phyloP scores from a whole-genome alignment of 1,140 invertebrate genomes.

The Heliconius hermathena region DNA sequence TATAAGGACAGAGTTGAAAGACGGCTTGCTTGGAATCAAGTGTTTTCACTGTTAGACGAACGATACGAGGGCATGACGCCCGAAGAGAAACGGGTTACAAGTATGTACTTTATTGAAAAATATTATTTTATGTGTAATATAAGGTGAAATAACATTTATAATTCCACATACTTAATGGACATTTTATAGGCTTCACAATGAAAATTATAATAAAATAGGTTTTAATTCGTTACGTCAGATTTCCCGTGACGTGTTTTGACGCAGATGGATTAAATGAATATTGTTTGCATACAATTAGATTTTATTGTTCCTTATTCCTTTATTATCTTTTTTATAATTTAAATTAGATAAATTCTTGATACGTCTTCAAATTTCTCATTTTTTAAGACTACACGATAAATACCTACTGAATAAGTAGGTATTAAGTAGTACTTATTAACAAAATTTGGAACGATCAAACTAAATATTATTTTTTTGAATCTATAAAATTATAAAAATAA shows the following conservation, averaged over 20 bases:
- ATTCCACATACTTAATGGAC: too few relatives aligned
- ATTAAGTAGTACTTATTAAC: too few relatives aligned
- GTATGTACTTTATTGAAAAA: conserved; percentile 23
- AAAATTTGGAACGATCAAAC: too few relatives aligned
- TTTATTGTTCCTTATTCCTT: too few relatives aligned
- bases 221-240: not conserved
- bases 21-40: conserved; percentile 66
- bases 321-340: too few relatives aligned
- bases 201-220: not conserved
- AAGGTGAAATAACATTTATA: not conserved
- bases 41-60: conserved; percentile 61
- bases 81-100: conserved; percentile 49
- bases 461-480: too few relatives aligned
- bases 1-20: conserved; percentile 71
- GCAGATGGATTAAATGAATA: not conserved
- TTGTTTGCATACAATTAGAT: too few relatives aligned
- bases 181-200: not conserved
- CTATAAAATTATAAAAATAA: too few relatives aligned
- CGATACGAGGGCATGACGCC: conserved; percentile 60
- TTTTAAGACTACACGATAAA: too few relatives aligned
- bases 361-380: too few relatives aligned
- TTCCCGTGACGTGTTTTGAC: conserved; percentile 1
- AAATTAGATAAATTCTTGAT: too few relatives aligned
- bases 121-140: not conserved
- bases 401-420: too few relatives aligned